Base-by-base conservation (phyloP, 2,888 invertebrate species). In the Ophraella communa region DNA sequence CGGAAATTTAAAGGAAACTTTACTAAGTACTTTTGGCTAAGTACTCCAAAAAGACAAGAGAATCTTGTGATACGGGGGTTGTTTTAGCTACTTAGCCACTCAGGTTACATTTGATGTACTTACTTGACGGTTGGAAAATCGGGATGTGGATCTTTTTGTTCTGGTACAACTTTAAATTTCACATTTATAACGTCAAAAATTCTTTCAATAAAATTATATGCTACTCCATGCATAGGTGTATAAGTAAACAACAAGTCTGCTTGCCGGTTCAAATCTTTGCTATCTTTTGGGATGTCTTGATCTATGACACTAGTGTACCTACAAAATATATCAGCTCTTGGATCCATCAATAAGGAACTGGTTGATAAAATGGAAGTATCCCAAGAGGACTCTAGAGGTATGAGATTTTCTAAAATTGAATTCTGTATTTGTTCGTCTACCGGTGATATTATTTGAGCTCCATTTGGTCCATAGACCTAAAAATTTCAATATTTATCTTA, bases 161-260 rank as follows among this genome's bases (percentile, higher is more conserved):
- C 87, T 39, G 82, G 81, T 0, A 92, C 92, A 45, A 87, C 85
- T 69, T 88, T 83, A 58, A 91, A 87, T 83, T 90, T 86, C 60
- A 98, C 88, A 69, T 90, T 89, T 54, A 92, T 90, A 8, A 84
- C 82, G 68, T 89, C 83, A 77, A 98, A 93, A 1, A 94, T 92
- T 71, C 88, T 84, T 61, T 87, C 81, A 65, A 97, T 86, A 77
- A 88, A 96, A 1, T 87, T 83, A 78, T 92, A 91, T 0, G 98
- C 98, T 3, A 99, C 98, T 3, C 99, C 99, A 80, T 99, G 99
- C 94, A 99, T 96, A 0, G 98, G 94, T 10, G 97, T 96, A 79
- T 98, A 98, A 0, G 94, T 92, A 68, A 95, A 89, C 47, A 72
- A 33, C 5, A 78, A 42, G 56, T 87, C 86, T 0, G 93, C 78